phyloP scores from a whole-genome alignment of 2,113 vertebrate genomes.

The Martes martes region DNA sequence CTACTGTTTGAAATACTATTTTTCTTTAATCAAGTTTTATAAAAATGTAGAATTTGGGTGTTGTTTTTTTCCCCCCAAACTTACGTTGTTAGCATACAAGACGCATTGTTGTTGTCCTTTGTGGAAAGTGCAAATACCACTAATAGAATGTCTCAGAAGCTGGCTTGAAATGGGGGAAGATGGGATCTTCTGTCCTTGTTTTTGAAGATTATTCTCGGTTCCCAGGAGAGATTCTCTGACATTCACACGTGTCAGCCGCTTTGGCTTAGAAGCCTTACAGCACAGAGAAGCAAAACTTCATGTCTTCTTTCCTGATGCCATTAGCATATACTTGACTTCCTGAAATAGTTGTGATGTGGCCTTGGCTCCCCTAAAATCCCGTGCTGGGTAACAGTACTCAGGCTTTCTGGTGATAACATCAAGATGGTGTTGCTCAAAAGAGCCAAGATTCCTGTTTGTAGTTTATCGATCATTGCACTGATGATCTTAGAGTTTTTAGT shows the following conservation, averaged over 20 bases:
- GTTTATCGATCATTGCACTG: background rate
- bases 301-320: background rate
- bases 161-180: background rate
- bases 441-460: background rate
- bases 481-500: background rate
- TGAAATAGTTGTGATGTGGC: background rate
- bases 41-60: background rate
- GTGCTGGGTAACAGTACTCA: background rate
- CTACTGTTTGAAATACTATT: constrained; percentile 12
- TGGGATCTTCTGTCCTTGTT: background rate
- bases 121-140: constrained; percentile 1
- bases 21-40: constrained; percentile 34
- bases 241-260: background rate
- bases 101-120: background rate
- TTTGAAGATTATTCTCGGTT: background rate
- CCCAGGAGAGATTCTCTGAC: background rate
- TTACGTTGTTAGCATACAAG: constrained; percentile 1
- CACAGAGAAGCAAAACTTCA: background rate
- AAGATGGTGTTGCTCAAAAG: background rate
- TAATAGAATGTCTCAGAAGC: background rate
- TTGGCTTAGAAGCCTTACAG: background rate
- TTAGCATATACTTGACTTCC: background rate
- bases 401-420: background rate
- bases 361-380: background rate
- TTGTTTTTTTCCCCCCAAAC: background rate